Evolutionary conservation across 2,797 vertebrate genomes (phyloP).

Genomic region (Perdix hodgsoniae): DNA sequence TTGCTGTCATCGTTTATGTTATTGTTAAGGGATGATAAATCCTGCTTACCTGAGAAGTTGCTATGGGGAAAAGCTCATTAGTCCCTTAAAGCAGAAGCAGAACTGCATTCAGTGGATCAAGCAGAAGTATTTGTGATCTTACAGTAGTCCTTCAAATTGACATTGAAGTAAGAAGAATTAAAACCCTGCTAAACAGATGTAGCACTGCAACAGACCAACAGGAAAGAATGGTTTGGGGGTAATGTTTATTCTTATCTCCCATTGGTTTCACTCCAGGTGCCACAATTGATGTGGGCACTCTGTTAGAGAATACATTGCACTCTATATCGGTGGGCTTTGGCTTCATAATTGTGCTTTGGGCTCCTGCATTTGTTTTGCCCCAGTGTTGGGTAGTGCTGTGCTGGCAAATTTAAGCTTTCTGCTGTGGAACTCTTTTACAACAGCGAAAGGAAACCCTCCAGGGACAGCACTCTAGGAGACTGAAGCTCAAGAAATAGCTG

Average conservation of each 20-base stretch:
- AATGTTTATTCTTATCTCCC: not conserved
- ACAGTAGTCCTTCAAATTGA: not conserved
- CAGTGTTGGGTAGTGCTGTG: not conserved
- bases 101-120: not conserved
- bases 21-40: constrained; percentile 40
- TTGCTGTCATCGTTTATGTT: not conserved
- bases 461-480: not conserved
- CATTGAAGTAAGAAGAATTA: not conserved
- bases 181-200: not conserved
- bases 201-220: not conserved
- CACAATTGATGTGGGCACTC: not conserved
- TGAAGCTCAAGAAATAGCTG: constrained; percentile 3
- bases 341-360: not conserved
- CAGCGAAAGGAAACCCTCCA: not conserved
- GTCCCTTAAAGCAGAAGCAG: constrained; percentile 16
- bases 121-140: constrained; percentile 14
- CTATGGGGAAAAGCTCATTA: constrained; percentile 60
- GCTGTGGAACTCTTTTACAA: not conserved
- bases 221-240: not conserved
- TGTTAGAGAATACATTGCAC: not conserved
- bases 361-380: not conserved
- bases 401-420: constrained; percentile 3
- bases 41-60: constrained; percentile 52
- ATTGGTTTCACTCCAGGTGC: not conserved
- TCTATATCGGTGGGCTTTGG: not conserved